These are phyloP conservation scores for Drosophila biarmipes DNA, from an alignment of 1,140 invertebrate genomes.

Conservation along the genomic window DNA sequence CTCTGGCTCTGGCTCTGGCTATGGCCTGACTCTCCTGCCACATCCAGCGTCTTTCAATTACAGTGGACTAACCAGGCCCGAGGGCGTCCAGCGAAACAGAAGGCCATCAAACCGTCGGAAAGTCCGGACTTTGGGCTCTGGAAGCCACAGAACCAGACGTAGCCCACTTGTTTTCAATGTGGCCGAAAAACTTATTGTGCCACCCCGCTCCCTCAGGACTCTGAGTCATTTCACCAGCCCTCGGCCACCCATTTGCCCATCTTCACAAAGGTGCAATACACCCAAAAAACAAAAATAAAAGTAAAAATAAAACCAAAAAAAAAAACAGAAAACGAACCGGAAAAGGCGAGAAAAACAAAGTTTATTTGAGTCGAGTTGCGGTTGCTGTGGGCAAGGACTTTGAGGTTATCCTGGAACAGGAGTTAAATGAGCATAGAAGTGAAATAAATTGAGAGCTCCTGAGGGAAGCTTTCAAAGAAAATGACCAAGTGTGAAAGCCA, in stretches of 20 bases:
- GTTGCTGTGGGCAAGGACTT: constrained; percentile 11
- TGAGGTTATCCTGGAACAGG: constrained; percentile 2
- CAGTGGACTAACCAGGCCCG: constrained; percentile 65
- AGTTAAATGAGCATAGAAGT: constrained; percentile 13
- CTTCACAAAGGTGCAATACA: constrained; percentile 42
- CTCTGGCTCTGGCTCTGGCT: neutral
- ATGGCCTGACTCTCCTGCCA: constrained; percentile 18
- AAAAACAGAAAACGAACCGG: constrained; percentile 17
- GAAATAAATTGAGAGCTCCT: constrained; percentile 1
- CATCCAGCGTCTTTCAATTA: constrained; percentile 66
- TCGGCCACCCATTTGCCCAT: neutral
- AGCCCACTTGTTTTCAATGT: constrained; percentile 55
- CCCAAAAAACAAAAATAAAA: constrained; percentile 21
- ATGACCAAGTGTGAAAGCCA: neutral
- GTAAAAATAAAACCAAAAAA: too few relatives aligned
- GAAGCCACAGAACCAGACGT: constrained; percentile 38
- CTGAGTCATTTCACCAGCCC: constrained; percentile 1
- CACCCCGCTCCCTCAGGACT: constrained; percentile 17
- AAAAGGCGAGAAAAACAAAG: constrained; percentile 45
- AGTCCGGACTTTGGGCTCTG: constrained; percentile 23
- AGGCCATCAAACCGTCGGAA: constrained; percentile 43
- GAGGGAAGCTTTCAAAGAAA: neutral
- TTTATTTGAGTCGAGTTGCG: constrained; percentile 37
- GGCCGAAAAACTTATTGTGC: constrained; percentile 57
- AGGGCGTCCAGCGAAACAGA: constrained; percentile 48